phyloP scores from a whole-genome alignment of 2,888 invertebrate genomes.

The Noctua comes region DNA sequence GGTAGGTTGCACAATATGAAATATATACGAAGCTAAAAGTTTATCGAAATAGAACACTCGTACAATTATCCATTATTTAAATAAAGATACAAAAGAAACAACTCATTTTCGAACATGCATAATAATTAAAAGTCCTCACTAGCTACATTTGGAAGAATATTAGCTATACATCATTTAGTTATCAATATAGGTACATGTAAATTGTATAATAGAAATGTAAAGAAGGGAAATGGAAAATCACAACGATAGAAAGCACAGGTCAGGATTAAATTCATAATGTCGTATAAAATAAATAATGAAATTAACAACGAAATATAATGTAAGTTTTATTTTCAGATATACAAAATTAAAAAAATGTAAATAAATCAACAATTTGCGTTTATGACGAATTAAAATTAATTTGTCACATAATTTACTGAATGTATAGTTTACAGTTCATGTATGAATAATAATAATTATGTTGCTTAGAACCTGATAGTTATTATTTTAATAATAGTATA shows the following conservation, averaged over 20 bases:
- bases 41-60: conserved; percentile 67
- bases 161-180: conserved; percentile 47
- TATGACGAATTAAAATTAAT: conserved; percentile 41
- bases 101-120: conserved; percentile 66
- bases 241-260: conserved; percentile 52
- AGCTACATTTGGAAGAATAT: conserved; percentile 54
- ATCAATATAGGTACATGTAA: conserved; percentile 34
- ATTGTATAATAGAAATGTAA: conserved; percentile 54
- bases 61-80: conserved; percentile 67
- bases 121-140: conserved; percentile 55
- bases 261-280: conserved; percentile 46
- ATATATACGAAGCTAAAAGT: conserved; percentile 71
- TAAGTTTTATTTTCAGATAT: conserved; percentile 64
- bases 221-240: conserved; percentile 48
- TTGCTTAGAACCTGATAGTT: conserved; percentile 58
- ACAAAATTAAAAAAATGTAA: conserved; percentile 67
- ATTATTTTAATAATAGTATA: conserved; percentile 56
- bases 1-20: conserved; percentile 76
- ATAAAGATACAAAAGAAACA: conserved; percentile 67
- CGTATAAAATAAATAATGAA: conserved; percentile 64
- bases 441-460: conserved; percentile 57
- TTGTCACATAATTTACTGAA: conserved; percentile 29
- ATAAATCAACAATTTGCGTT: conserved; percentile 65
- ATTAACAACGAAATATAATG: conserved; percentile 71
- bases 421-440: conserved; percentile 45